These are phyloP conservation scores for Tholera decimalis DNA, from an alignment of 2,888 invertebrate species.

Conservation along the genomic window DNA sequence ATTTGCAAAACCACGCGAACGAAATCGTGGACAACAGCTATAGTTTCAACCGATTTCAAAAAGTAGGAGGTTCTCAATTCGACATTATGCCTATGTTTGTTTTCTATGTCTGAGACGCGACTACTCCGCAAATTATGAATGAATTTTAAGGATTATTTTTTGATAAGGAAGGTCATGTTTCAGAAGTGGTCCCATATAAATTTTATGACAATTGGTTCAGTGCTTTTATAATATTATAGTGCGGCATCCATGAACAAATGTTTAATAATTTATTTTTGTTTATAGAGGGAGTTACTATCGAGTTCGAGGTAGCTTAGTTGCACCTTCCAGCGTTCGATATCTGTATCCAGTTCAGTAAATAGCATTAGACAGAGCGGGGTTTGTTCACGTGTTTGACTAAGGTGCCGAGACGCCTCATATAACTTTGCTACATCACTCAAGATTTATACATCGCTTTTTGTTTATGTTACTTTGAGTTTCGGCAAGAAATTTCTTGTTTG, in stretches of 20 bases:
- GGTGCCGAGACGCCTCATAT: slow-evolving; percentile 68
- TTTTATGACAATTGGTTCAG: no score
- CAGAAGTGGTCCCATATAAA: no score
- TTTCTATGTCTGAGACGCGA: no score
- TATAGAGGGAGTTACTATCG: neutral
- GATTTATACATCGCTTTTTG: slow-evolving; percentile 31
- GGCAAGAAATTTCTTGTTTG: neutral
- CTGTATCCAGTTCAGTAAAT: slow-evolving; percentile 68
- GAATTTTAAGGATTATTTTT: no score
- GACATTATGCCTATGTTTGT: no score
- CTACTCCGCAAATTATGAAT: no score
- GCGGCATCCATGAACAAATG: no score
- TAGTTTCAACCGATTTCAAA: no score
- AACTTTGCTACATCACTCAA: slow-evolving; percentile 46
- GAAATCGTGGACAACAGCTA: no score
- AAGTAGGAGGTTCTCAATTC: no score
- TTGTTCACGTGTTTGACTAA: slow-evolving; percentile 74
- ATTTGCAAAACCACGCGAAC: no score
- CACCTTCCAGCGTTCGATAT: slow-evolving; percentile 60
- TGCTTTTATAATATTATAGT: neutral
- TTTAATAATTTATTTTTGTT: neutral
- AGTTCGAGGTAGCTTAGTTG: neutral
- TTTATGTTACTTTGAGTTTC: slow-evolving; percentile 34
- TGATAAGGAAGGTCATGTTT: no score
- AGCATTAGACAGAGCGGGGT: slow-evolving; percentile 75